Base-by-base conservation (phyloP, 2,797 vertebrate species). In the Pempheris klunzingeri region DNA sequence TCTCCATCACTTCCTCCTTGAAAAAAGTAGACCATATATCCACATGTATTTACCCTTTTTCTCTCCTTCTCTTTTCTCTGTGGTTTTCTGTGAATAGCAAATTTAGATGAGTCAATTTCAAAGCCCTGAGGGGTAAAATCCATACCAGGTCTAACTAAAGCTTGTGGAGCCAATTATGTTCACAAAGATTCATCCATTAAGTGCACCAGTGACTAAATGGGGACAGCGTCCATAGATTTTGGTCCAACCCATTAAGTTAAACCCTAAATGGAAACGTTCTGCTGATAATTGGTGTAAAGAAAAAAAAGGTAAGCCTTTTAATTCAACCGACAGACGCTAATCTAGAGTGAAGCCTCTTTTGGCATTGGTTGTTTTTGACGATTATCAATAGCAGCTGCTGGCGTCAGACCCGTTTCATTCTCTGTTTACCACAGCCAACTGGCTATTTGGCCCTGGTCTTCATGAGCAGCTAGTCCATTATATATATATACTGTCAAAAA, bases 201-300 rank as follows among this genome's bases (percentile, higher is more conserved):
- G 66, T 74, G 62, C 69, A 69, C 49, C 43, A 74, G n/a, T 68
- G 36, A 41, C 66, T 85, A 80, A 92, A 90, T 86, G 74, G 87
- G 83, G 49, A 67, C 53, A 58, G 60, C 39, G 62, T 65, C 49
- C 34, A 92, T 91, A 44, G 81, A 79, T 87, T 88, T 86, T 68
- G 71, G 68, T 72, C 26, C 66, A 74, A 64, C 54, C 88, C 87
- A 92, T 92, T 92, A 77, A 44, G 78, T 81, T 62, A 50, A 77
- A 79, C 61, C 9, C 39, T 15, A 76, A 92, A 91, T 86, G 80
- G 88, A 84, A 85, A 86, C 55, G 77, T 81, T 84, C 88, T 55
- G 54, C 63, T 78, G 78, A 52, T 88, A 84, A 90, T 86, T 82
- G 76, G 62, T 43, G 9, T 20, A 39, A 75, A 81, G 57, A 39